phyloP scores from a whole-genome alignment of 2,888 invertebrate genomes.

The Lasioglossum vierecki region DNA sequence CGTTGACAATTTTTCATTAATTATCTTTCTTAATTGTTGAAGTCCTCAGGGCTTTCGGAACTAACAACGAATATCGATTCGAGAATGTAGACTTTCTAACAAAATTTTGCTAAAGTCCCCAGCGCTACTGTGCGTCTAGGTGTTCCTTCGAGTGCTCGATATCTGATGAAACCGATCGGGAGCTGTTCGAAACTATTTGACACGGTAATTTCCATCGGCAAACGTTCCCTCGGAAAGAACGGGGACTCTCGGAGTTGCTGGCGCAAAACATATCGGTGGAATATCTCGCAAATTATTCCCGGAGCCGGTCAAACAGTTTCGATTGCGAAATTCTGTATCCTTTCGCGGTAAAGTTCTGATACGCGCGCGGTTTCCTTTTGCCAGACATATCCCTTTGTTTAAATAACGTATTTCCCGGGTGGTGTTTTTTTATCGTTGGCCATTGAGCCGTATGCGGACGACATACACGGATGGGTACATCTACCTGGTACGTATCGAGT shows the following conservation, averaged over 20 bases:
- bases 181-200: background rate
- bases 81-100: background rate
- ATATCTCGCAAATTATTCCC: background rate
- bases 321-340: background rate
- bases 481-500: background rate
- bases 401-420: background rate
- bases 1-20: background rate
- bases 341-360: background rate
- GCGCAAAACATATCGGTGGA: background rate
- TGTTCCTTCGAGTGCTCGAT: background rate
- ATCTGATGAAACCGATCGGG: background rate
- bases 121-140: too few relatives aligned
- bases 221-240: background rate
- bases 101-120: background rate
- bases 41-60: background rate
- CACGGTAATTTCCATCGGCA: background rate
- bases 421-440: background rate
- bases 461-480: background rate
- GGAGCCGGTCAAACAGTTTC: background rate
- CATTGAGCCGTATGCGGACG: background rate
- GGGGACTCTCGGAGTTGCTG: background rate
- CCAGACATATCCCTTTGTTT: background rate
- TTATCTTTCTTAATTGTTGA: background rate
- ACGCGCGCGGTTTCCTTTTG: background rate
- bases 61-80: too few relatives aligned